A percentile compares a stretch with the other conserved stretches of the same genome.
Evolutionary conservation across 2,113 vertebrate species (phyloP).

Genomic region (Channa maculata): DNA sequence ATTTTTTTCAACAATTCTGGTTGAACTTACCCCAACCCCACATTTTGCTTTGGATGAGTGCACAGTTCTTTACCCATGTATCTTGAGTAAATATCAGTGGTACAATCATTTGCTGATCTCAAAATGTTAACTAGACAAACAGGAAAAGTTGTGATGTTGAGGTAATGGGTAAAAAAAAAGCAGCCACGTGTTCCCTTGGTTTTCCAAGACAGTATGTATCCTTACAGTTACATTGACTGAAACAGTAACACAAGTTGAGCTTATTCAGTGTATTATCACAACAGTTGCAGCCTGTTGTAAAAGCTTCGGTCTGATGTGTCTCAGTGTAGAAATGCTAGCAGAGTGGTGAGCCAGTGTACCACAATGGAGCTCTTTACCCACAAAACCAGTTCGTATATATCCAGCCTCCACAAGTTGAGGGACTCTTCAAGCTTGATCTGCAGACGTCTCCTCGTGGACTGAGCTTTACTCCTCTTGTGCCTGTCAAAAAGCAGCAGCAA

Average conservation of each 20-base stretch:
- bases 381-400: conserved; percentile 87
- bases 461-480: conserved; percentile 85
- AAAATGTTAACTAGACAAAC: background rate
- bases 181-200: too few species aligned
- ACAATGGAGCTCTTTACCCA: conserved; percentile 83
- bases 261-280: background rate
- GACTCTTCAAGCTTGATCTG: conserved; percentile 87
- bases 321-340: conserved; percentile 80
- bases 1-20: too few species aligned
- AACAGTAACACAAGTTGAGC: too few species aligned
- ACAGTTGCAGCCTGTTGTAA: background rate
- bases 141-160: background rate
- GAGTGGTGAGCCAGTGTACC: conserved; percentile 80
- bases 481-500: conserved; percentile 73
- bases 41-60: too few species aligned
- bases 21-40: too few species aligned
- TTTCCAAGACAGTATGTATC: background rate
- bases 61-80: too few species aligned
- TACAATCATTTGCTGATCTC: too few species aligned
- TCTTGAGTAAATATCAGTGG: background rate
- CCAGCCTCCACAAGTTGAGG: conserved; percentile 87
- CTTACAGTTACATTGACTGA: too few species aligned
- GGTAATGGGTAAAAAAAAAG: background rate
- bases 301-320: background rate
- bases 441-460: conserved; percentile 80